Base-by-base conservation (phyloP, 2,797 vertebrate genomes). In the Gobionotothen gibberifrons region DNA sequence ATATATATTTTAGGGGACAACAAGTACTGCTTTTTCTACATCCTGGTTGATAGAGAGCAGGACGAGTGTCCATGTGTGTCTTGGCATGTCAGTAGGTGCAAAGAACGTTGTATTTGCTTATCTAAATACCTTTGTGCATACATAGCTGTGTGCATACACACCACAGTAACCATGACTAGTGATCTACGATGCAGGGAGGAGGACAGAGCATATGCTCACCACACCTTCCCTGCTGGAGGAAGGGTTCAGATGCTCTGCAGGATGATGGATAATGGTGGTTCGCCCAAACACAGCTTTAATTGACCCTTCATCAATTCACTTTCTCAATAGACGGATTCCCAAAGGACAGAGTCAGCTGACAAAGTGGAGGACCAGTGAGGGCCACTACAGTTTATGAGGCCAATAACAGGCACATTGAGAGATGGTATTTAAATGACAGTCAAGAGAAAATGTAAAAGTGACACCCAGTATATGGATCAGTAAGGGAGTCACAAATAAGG, bases 231-330 rank as follows among this genome's bases (percentile, higher is more conserved):
- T 44, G 72, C 69, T 79, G 77, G 53, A 47, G 59, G 72, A 71
- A 54, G 26, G 49, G 61, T 55, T 78, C 32, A 78, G 59, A 80
- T 65, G 65, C 59, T n/a, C 62, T 16, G 67, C 58, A 43, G 69
- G 52, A 76, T 84, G 87, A 93, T 82, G 73, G 76, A 92, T 87
- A 82, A 47, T 60, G 36, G 69, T 60, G 19, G 29, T 60, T 51
- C 56, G 54, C 26, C 60, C 53, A 48, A 74, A 66, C 55, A 56
- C 42, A 26, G 71, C 72, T 85, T 77, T 85, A 89, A 92, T 84
- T 81, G 87, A 79, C 64, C 63, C 49, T 70, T 84, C 58, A 67
- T 82, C 69, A 74, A 72, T 85, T 65, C 65, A 82, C 85, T 67
- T 67, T 17, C 47, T 39, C 40, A 49, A 64, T 42, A 74, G 56